Evolutionary conservation across 2,888 invertebrate genomes (phyloP), one percentile per base, ranked within the genome.

Genomic region (Tenthredo livida): DNA sequence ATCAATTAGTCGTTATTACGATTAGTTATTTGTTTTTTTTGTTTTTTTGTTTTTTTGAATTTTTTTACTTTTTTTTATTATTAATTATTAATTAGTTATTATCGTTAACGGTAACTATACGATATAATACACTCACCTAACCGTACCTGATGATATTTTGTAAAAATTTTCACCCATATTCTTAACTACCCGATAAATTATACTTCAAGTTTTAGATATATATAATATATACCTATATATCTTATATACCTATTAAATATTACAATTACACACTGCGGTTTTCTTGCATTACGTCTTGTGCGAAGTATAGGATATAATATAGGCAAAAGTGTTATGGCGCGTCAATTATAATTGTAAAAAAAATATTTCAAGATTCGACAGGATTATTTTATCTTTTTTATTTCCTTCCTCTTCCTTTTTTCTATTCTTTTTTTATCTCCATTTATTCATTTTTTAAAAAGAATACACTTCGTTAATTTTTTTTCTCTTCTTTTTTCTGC

Each of bases 71-170:
- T 37, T 47, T n/a, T 90, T 90, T 54, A n/a, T 47, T 6, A 54
- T 37, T 67, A 90, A 90, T 90, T 89, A 88, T 91, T 91, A n/a
- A 91, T 88, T 90, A 88, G 88, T 90, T 90, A 91, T 91, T 90
- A 91, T 90, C 90, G 87, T 90, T 91, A 91, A 89, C 89, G 90
- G 89, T 85, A 90, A 89, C 87, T 87, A 90, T 91, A 91, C 88
- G 88, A 89, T 92, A 91, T 92, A 90, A 90, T 91, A 92, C 91
- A 91, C 89, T 92, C 89, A 91, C 88, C 90, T 92, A 67, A 33
- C 87, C 89, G 88, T 90, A 91, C 89, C 90, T 89, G 90, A 91
- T 90, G 90, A 91, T 91, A 90, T 73, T 29, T 73, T 29, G 40
- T 73, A 61, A 61, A 61, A 61, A 61, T 40, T 73, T 73, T 40